Evolutionary conservation across 2,888 invertebrate species (phyloP), one percentile per base, ranked within the genome.

Genomic region (Cerastoderma edule): DNA sequence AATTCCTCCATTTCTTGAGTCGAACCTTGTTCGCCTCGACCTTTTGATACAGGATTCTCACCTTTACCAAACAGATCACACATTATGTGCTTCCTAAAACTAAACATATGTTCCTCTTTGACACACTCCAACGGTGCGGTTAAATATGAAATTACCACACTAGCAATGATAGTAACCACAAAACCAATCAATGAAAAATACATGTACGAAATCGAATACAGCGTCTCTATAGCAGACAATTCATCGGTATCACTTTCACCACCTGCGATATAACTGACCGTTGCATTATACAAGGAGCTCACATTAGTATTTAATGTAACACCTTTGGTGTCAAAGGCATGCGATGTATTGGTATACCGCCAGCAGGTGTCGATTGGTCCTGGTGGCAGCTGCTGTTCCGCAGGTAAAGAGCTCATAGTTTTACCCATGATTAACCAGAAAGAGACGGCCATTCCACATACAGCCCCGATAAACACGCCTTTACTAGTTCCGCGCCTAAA

Each of bases 301-400:
- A 13, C 5, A 22, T 60, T 39, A 16, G 3, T 3, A 39, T 56
- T 32, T 39, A 35, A 5, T 2, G 19, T 32, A 28, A n/a, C 13
- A 27, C 32, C 2, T 22, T 19, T 28, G 2, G n/a, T 5, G 8
- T 22, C 10, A n/a, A 10, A 39, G 27, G 13, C 44, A 39, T 24
- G 22, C 30, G 39, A 6, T 13, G 19, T 6, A 39, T 24, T 39
- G 22, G 24, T 35, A 39, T 28, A 56, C 19, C 16, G 16, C 6
- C 27, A 22, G 35, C 78, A 78, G 4, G 50, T 56, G 30, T 70
- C 67, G 1, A 44, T 67, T 10, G 78, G 78, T 63, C 78, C 78
- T 8, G 39, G 24, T 8, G 67, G 64, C 28, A 76, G 50, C 27
- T 50, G 32, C 16, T 39, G 44, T 6, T 32, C 28, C 0, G 48